A percentile compares a stretch with the other conserved stretches of the same genome.
phyloP scores from a whole-genome alignment of 30 jellyfish, hydroid and myxozoan genomes.

The Nemopilema nomurai region DNA sequence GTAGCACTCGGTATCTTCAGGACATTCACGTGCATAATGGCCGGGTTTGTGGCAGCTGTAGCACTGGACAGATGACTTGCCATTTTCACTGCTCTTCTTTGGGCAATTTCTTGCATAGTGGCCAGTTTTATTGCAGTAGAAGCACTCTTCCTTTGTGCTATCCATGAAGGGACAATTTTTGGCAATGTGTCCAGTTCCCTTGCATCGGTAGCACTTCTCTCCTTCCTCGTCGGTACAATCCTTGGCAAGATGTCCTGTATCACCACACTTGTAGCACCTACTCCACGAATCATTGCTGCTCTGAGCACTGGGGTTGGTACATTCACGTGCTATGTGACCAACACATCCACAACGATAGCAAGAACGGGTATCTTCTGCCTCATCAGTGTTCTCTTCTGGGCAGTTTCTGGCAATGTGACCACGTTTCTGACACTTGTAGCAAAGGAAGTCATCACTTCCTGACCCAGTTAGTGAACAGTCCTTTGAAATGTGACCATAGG shows the following conservation, averaged over 20 bases:
- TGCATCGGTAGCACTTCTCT: slow-evolving; percentile 87
- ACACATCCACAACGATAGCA: slow-evolving; percentile 57
- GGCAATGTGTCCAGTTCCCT: slow-evolving; percentile 80
- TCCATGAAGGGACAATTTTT: slow-evolving; percentile 74
- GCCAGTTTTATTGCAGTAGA: slow-evolving; percentile 79
- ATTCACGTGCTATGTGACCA: slow-evolving; percentile 83
- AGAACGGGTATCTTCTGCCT: slow-evolving; percentile 38
- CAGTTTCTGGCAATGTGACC: slow-evolving; percentile 76
- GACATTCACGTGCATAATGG: slow-evolving; percentile 81
- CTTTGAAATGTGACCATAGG: slow-evolving; percentile 64
- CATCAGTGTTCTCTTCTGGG: slow-evolving; percentile 45
- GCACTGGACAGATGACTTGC: slow-evolving; percentile 55
- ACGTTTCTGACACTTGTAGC: slow-evolving; percentile 59
- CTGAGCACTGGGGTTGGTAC: slow-evolving; percentile 54
- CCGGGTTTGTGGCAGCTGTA: slow-evolving; percentile 83
- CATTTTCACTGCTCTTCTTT: slow-evolving; percentile 42
- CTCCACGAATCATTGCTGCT: slow-evolving; percentile 30
- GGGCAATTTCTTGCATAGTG: slow-evolving; percentile 94
- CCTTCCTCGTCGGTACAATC: slow-evolving; percentile 79
- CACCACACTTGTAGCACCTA: slow-evolving; percentile 87
- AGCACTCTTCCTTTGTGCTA: slow-evolving; percentile 64
- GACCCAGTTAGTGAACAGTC: slow-evolving; percentile 50
- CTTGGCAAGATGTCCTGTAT: slow-evolving; percentile 76
- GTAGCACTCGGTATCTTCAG: slow-evolving; percentile 56
- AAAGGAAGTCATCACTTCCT: slow-evolving; percentile 39